These are phyloP conservation scores for Sinosuthora webbiana DNA, from an alignment of 2,113 vertebrate species.

Conservation along the genomic window DNA sequence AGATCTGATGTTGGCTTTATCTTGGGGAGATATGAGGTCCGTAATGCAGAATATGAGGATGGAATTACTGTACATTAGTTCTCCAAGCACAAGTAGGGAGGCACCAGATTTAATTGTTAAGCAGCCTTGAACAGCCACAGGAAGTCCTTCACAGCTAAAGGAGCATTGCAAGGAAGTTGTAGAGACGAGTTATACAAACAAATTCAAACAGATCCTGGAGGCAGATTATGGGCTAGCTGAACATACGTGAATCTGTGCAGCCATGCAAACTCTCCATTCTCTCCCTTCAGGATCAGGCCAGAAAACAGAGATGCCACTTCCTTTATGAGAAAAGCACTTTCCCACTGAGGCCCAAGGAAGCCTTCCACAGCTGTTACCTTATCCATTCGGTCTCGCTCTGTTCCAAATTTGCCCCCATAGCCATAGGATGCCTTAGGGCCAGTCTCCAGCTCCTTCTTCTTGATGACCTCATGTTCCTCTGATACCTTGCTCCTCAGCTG, in stretches of 20 bases:
- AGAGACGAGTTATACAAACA: not conserved
- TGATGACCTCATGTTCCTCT: constrained; percentile 84
- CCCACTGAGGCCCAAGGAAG: not conserved
- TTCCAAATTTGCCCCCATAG: constrained; percentile 94
- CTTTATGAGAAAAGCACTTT: not conserved
- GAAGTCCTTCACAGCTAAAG: not conserved
- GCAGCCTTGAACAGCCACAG: not conserved
- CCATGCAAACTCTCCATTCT: not conserved
- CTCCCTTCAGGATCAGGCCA: not conserved
- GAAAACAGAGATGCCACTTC: not conserved
- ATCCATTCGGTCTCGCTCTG: constrained; percentile 93
- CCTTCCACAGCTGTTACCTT: constrained; percentile 72
- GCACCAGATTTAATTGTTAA: not conserved
- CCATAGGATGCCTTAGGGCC: constrained; percentile 92
- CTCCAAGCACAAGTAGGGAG: not conserved
- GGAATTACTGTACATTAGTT: not conserved
- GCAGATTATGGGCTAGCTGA: not conserved
- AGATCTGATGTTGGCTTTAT: not conserved
- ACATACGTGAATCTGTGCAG: not conserved
- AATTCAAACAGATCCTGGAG: not conserved
- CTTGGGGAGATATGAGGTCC: not conserved
- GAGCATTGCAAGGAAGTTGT: not conserved
- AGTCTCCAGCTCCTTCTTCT: constrained; percentile 84
- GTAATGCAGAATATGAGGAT: not conserved
- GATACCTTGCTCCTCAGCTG: constrained; percentile 87